Conservation (phyloP, 2,113 vertebrate species). For the Mionectes macconnelli region DNA sequence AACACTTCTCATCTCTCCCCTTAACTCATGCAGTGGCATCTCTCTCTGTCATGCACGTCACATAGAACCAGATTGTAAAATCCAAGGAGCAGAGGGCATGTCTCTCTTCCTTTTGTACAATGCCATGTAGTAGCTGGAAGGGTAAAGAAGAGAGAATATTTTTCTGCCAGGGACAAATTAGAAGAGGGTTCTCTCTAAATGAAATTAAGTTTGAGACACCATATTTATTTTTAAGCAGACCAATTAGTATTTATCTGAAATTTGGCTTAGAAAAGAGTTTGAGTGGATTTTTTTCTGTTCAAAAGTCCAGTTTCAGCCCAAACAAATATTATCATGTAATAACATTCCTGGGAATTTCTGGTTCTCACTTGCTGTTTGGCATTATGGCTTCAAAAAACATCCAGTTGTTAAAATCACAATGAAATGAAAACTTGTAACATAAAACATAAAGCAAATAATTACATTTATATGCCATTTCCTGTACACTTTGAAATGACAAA, state of each 20-base stretch:
- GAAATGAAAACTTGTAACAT: background rate
- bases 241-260: background rate
- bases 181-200: background rate
- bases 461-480: background rate
- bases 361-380: background rate
- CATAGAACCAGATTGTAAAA: background rate
- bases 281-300: background rate
- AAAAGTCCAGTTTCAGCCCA: background rate
- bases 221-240: background rate
- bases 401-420: background rate
- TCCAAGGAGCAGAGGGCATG: constrained; percentile 2
- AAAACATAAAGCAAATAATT: background rate
- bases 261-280: background rate
- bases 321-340: background rate
- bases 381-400: background rate
- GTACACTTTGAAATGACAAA: background rate
- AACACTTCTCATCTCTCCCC: background rate
- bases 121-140: background rate
- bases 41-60: constrained; percentile 15
- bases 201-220: background rate
- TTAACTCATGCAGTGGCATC: background rate
- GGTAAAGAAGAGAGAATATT: background rate
- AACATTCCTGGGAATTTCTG: background rate
- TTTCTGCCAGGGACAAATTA: background rate
- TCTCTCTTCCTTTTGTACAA: background rate